Evolutionary conservation across 2,113 vertebrate genomes (phyloP).

Genomic region (Scomber colias): DNA sequence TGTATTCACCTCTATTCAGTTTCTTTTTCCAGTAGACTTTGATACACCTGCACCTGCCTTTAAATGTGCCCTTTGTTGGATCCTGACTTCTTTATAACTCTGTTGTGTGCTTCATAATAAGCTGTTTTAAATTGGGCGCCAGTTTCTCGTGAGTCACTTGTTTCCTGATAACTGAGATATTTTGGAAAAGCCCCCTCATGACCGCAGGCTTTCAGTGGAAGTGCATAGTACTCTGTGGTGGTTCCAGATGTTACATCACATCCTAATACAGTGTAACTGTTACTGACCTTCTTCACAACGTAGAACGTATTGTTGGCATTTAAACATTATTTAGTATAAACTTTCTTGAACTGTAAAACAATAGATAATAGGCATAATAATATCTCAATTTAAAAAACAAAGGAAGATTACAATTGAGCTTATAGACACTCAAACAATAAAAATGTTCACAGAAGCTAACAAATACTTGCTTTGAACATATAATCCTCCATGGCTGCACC

Average conservation of each 20-base stretch:
- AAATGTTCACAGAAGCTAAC: constrained; percentile 15
- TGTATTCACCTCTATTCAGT: background rate
- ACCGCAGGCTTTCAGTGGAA: background rate
- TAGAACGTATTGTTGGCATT: background rate
- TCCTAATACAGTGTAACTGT: background rate
- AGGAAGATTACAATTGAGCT: no score
- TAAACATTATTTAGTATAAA: no score
- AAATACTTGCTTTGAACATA: constrained; percentile 18
- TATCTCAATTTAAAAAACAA: no score
- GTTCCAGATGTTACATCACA: background rate
- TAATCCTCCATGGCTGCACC: constrained; percentile 19
- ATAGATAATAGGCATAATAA: no score
- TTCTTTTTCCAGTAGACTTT: background rate
- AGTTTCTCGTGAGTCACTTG: background rate
- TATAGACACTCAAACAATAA: no score
- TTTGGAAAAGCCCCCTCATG: no score
- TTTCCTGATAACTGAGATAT: background rate
- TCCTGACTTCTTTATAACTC: background rate
- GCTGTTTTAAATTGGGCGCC: background rate
- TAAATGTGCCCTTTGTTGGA: background rate
- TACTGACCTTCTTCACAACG: background rate
- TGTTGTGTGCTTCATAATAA: background rate
- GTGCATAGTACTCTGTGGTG: background rate
- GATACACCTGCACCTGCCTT: background rate
- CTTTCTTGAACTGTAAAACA: background rate